These are phyloP conservation scores for Himalopsyche kuldschensis DNA, from an alignment of 2,888 invertebrate species.

Conservation along the genomic window DNA sequence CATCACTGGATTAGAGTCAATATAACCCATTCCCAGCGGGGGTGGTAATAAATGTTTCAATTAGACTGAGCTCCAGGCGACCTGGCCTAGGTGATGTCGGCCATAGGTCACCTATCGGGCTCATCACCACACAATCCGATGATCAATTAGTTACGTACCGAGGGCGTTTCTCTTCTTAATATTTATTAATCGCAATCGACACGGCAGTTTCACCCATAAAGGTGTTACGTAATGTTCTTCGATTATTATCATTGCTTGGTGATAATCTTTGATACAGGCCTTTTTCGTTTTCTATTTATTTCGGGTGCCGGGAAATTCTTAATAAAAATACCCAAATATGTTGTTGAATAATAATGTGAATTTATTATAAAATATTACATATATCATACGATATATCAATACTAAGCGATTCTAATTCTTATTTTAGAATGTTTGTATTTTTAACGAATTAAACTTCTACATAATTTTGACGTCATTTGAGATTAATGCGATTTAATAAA, in stretches of 20 bases:
- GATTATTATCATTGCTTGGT: neutral
- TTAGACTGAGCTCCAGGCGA: slow-evolving; percentile 7
- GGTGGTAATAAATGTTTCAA: slow-evolving; percentile 26
- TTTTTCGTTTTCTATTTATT: no score
- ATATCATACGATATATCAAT: no score
- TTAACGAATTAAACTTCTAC: no score
- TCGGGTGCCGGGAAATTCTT: no score
- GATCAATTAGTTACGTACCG: neutral
- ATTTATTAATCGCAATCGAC: neutral
- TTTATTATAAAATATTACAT: no score
- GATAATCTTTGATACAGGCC: neutral
- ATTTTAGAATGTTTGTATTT: no score
- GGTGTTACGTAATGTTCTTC: neutral
- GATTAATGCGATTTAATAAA: no score
- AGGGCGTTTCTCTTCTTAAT: neutral
- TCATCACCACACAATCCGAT: slow-evolving; percentile 1
- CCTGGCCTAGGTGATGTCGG: neutral
- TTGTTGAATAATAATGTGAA: no score
- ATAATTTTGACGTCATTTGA: no score
- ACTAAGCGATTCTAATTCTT: no score
- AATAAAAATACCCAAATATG: no score
- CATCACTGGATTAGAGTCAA: neutral
- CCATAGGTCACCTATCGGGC: neutral
- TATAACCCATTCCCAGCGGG: neutral
- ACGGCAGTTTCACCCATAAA: neutral